Base-by-base conservation (phyloP, 2,113 vertebrate species). In the Manacus vitellinus region DNA sequence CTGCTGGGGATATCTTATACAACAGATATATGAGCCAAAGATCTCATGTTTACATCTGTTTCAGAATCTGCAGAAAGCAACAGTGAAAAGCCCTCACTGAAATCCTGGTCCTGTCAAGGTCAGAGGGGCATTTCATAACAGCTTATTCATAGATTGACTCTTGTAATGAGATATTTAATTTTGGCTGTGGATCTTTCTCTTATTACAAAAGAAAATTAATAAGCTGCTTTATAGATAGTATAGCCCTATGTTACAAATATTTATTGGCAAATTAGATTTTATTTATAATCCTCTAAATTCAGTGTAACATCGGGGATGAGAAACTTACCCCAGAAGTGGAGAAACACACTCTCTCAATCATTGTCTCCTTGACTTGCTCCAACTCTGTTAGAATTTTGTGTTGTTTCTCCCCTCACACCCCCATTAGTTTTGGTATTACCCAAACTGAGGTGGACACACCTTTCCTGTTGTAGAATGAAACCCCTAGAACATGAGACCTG, bases 81-180 rank as follows among this genome's bases (percentile, higher is more conserved):
- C 73, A 35, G 43, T 51, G 71, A 63, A 82, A 91, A 88, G 8
- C 20, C 41, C 31, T 51, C 41, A 22, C 44, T 54, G 77, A 94
- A 92, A 59, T 88, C 30, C 63, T 55, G 51, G 46, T 51, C 30
- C 35, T 73, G 46, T 82, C 67, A 83, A 70, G 75, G 78, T 91
- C 85, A 93, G 33, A 56, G 67, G 17, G n/a, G 4, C 52, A 62
- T 82, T 94, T 92, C 61, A 44, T 78, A 94, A 78, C 47, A 79
- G 58, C 33, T 86, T 76, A 4, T 51, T 63, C 7, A 31, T 25
- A 87, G 52, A 81, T 43, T 20, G 41, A 56, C 63, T 78, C 77
- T 91, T 52, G 77, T 59, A 86, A 96, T 31, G 8, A 35, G 52
- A 63, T 88, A 87, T 37, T 95, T 88, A 67, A 72, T 95, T 95